These are phyloP conservation scores for Cryptocephalus moraei DNA, from an alignment of 2,888 invertebrate species.

Conservation along the genomic window DNA sequence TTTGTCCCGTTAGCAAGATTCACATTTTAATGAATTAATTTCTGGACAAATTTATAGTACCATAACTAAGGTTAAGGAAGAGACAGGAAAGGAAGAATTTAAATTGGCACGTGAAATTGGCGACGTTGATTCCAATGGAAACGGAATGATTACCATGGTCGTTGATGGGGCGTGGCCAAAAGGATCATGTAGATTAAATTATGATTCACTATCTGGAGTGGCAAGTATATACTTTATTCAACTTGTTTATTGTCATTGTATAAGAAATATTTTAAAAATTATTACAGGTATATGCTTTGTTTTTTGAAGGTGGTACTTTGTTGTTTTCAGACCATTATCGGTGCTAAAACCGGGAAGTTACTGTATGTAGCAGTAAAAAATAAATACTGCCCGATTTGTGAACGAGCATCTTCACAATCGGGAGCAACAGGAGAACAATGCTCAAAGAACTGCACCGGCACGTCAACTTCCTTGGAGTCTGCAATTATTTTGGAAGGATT, in stretches of 20 bases:
- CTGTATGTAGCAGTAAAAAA: neutral
- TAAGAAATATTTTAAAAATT: no score
- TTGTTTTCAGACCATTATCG: neutral
- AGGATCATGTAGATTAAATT: conserved; percentile 13
- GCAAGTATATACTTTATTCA: no score
- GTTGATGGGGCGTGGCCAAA: conserved; percentile 22
- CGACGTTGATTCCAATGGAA: conserved; percentile 13
- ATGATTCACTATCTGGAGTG: conserved; percentile 24
- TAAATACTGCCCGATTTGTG: neutral
- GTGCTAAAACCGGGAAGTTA: neutral
- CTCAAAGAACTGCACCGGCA: conserved; percentile 24
- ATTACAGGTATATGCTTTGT: no score
- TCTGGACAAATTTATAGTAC: neutral
- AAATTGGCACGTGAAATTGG: conserved; percentile 14
- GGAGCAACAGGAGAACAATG: conserved; percentile 14
- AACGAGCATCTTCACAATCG: neutral
- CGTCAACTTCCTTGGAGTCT: conserved; percentile 26
- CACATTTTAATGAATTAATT: no score
- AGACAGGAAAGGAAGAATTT: conserved; percentile 13
- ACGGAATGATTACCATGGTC: conserved; percentile 16
- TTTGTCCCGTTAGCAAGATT: neutral
- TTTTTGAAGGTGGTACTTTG: no score
- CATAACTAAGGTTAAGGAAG: conserved; percentile 1
- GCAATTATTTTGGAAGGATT: conserved; percentile 21
- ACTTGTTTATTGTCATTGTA: no score